Conservation (phyloP, 2,888 invertebrate species). For the Loripinus fragilis region DNA sequence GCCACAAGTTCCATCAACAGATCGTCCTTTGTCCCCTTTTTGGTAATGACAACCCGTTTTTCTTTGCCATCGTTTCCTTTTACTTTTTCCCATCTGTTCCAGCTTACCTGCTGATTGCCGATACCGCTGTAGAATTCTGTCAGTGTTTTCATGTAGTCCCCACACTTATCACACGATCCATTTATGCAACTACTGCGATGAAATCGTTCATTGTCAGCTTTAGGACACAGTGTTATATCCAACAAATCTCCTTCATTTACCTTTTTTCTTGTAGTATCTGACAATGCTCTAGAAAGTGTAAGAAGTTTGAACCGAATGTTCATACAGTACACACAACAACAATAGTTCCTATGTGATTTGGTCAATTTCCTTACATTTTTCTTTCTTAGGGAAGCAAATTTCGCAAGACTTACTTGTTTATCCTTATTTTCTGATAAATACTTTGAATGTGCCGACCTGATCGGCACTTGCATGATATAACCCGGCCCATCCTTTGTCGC, state of each 20-base stretch:
- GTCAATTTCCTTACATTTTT: slow-evolving; percentile 46
- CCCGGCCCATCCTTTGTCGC: slow-evolving; percentile 55
- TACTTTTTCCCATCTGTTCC: slow-evolving; percentile 42
- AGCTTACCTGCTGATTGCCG: slow-evolving; percentile 24
- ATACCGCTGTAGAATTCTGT: slow-evolving; percentile 30
- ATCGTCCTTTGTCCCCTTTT: slow-evolving; percentile 31
- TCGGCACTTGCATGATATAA: slow-evolving; percentile 44
- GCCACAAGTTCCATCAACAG: slow-evolving; percentile 43
- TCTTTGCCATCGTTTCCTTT: slow-evolving; percentile 6
- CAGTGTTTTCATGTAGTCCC: slow-evolving; percentile 30
- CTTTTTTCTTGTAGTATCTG: slow-evolving; percentile 25
- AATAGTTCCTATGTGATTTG: slow-evolving; percentile 44
- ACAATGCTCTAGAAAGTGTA: slow-evolving; percentile 28
- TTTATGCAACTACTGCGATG: slow-evolving; percentile 44
- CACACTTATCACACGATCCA: slow-evolving; percentile 45
- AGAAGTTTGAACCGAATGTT: slow-evolving; percentile 56
- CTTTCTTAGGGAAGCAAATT: slow-evolving; percentile 42
- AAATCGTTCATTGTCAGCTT: slow-evolving; percentile 43
- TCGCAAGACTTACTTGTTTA: slow-evolving; percentile 33
- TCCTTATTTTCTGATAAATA: slow-evolving; percentile 31
- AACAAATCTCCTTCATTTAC: slow-evolving; percentile 38
- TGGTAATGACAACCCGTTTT: slow-evolving; percentile 26
- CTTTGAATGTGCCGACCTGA: slow-evolving; percentile 42
- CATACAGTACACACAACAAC: slow-evolving; percentile 55
- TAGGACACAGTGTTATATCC: slow-evolving; percentile 52